phyloP scores from a whole-genome alignment of 2,797 vertebrate genomes.

The Balearica regulorum region DNA sequence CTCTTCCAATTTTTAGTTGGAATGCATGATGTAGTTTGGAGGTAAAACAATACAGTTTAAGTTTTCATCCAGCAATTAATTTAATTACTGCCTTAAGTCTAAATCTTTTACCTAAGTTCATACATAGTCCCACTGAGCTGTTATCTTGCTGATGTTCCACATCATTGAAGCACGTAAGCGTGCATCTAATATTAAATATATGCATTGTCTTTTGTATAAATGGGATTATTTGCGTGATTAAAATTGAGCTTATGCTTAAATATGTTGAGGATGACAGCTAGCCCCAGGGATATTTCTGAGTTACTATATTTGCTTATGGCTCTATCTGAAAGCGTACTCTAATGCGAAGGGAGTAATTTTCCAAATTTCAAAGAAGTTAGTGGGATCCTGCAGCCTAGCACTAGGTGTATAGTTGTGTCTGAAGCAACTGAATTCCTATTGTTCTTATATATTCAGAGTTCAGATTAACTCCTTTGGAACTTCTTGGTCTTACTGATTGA shows the following conservation, averaged over 20 bases:
- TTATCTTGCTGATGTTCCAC: neutral
- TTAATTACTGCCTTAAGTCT: neutral
- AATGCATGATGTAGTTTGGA: neutral
- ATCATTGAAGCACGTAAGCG: neutral
- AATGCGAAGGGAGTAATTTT: neutral
- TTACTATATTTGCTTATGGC: neutral
- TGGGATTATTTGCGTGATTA: neutral
- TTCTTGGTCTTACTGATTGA: neutral
- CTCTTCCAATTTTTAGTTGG: neutral
- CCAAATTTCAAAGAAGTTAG: neutral
- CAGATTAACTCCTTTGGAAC: neutral
- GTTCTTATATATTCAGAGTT: neutral
- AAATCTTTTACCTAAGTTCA: neutral
- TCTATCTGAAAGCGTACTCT: neutral
- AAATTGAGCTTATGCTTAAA: neutral
- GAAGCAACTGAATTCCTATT: neutral
- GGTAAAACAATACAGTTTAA: neutral
- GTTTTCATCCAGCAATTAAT: neutral
- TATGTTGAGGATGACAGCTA: neutral
- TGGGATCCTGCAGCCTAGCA: neutral
- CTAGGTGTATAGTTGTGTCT: fast-evolving
- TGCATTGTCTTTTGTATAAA: neutral
- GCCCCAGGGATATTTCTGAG: neutral
- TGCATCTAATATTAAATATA: neutral
- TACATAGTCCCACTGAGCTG: neutral